Evolutionary conservation across 2,888 invertebrate species (phyloP), one percentile per base, ranked within the genome.

Genomic region (Lasioglossum pauxillum): DNA sequence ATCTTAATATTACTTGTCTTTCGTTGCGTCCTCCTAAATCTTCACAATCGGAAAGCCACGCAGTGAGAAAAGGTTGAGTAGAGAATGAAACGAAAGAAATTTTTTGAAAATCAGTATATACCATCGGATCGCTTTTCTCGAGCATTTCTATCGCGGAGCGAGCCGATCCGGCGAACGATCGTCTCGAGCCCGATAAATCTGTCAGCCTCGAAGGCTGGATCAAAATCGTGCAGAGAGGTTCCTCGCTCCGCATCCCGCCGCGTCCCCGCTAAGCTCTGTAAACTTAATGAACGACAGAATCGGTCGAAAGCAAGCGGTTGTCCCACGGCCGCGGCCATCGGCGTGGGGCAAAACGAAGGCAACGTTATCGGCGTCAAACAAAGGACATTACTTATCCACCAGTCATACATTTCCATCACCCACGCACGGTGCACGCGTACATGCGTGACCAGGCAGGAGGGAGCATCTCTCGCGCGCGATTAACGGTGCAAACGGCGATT

Each of bases 401-500:
- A 76, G 88, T 86, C 88, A 80, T 87, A 89, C 84, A 80, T 89
- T 82, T 85, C 89, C 87, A 85, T 88, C 86, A 88, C 87, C 83
- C 83, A 89, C 87, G 84, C 90, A 41, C 41, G 41, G 23, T 41
- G 81, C 75, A 85, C 88, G 85, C 83, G 79, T 90, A 87, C 89
- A 83, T 80, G 85, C 88, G 90, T 89, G 89, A 84, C 86, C 86
- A 38, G 60, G 57, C 81, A 76, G 80, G 75, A 72, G 89, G 75
- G 84, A 86, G 79, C 74, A 82, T 80, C 84, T 81, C 85, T 84
- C 81, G 87, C 85, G 75, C 88, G 83, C 90, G 90, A 83, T 86
- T 90, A 91, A 91, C 90, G 90, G 90, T 90, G 84, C 84, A 72
- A 78, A 76, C 78, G 80, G 72, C 64, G 79, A 86, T 88, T 91